Percentiles rank a stretch among this genome's conserved stretches.
phyloP scores from a whole-genome alignment of 2,797 vertebrate species.

The Potorous gilbertii region DNA sequence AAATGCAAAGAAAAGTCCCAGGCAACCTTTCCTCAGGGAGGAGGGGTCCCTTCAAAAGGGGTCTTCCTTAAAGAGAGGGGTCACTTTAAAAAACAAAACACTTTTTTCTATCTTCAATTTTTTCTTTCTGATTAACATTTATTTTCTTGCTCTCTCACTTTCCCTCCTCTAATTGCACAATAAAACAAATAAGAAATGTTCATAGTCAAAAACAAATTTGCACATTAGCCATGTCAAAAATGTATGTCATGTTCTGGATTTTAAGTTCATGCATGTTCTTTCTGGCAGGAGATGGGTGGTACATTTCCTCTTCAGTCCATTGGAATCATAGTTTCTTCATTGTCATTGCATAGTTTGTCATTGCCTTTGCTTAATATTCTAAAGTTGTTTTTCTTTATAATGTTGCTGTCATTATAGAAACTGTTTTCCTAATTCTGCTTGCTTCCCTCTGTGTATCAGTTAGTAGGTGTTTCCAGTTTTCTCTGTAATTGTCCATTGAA shows the following conservation, averaged over 20 bases:
- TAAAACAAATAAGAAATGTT: neutral
- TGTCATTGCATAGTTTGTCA: neutral
- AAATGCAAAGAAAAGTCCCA: neutral
- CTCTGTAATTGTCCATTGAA: neutral
- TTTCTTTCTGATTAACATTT: neutral
- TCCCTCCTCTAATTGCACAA: neutral
- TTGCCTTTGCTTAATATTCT: neutral
- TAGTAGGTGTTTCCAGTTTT: neutral
- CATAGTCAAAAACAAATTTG: neutral
- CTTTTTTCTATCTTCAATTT: neutral
- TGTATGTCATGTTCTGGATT: neutral
- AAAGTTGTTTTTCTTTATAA: too few relatives aligned
- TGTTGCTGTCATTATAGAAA: neutral
- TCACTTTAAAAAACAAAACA: neutral
- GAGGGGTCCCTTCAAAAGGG: neutral
- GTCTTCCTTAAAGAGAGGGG: too few relatives aligned
- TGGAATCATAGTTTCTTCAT: neutral
- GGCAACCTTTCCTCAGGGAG: neutral
- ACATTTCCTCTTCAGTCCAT: neutral
- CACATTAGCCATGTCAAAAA: neutral
- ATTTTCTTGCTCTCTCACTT: neutral
- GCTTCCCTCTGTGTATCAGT: neutral
- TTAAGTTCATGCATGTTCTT: neutral
- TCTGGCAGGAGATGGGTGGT: neutral
- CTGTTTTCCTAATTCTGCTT: neutral